These are phyloP conservation scores for Sinocyclocheilus maitianheensis DNA, from an alignment of 2,113 vertebrate species.

Conservation along the genomic window DNA sequence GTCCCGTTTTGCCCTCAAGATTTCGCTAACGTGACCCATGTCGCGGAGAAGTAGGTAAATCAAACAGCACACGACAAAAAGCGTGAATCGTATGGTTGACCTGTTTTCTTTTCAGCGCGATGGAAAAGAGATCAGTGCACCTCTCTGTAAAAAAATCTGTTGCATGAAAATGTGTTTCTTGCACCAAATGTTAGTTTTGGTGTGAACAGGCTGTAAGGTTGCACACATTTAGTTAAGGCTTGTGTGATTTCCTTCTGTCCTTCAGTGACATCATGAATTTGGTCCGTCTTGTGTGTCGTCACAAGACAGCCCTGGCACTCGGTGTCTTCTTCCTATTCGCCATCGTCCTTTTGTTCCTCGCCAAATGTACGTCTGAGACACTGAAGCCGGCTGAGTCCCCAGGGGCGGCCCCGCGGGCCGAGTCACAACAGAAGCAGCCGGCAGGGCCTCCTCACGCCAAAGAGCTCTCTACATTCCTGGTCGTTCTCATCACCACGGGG, in stretches of 20 bases:
- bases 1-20: too few species aligned
- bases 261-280: constrained; percentile 82
- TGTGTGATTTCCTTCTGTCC: background rate
- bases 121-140: background rate
- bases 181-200: too few species aligned
- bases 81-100: background rate
- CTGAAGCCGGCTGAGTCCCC: constrained; percentile 75
- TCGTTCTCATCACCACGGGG: constrained; percentile 90
- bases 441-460: constrained; percentile 58
- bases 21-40: too few species aligned
- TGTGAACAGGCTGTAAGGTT: too few species aligned
- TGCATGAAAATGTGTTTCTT: too few species aligned
- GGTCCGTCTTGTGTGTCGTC: constrained; percentile 86
- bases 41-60: too few species aligned
- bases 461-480: constrained; percentile 78
- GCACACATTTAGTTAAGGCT: background rate
- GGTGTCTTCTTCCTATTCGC: constrained; percentile 79
- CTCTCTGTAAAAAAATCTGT: too few species aligned
- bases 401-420: constrained; percentile 67
- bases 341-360: constrained; percentile 84
- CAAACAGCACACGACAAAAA: too few species aligned
- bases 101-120: background rate
- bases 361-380: constrained; percentile 85
- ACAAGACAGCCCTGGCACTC: constrained; percentile 85
- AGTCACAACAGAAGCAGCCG: constrained; percentile 49